These are phyloP conservation scores for Bubo scandiacus DNA, from an alignment of 2,113 vertebrate species.

Conservation along the genomic window DNA sequence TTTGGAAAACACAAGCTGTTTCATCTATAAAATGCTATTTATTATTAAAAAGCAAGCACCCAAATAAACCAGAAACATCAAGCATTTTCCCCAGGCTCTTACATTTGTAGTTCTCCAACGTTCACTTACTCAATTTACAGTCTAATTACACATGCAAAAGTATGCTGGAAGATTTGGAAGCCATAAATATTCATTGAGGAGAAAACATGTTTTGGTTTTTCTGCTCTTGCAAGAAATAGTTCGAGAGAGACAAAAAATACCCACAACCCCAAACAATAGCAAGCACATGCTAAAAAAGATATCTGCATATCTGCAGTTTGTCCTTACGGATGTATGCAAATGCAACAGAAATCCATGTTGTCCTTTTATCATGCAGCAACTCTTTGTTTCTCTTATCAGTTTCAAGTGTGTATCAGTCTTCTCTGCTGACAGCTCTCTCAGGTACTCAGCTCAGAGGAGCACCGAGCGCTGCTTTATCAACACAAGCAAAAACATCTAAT, in stretches of 20 bases:
- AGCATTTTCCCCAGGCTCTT: background rate
- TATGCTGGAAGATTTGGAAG: background rate
- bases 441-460: background rate
- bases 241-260: background rate
- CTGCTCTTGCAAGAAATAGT: background rate
- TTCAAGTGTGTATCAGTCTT: background rate
- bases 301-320: background rate
- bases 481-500: background rate
- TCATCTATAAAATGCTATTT: constrained; percentile 51
- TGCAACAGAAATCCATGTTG: background rate
- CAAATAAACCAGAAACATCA: constrained; percentile 53
- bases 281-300: background rate
- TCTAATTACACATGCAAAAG: constrained; percentile 55
- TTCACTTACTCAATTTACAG: constrained; percentile 20
- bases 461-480: background rate
- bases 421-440: background rate
- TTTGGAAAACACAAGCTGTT: constrained; percentile 36
- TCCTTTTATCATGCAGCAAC: background rate
- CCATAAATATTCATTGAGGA: constrained; percentile 45
- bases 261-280: background rate
- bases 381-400: background rate
- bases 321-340: background rate
- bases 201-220: constrained; percentile 15
- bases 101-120: background rate
- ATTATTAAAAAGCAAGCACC: constrained; percentile 60